A percentile compares a stretch with the other conserved stretches of the same genome.
Evolutionary conservation across 2,113 vertebrate genomes (phyloP).

Genomic region (Mesembrinibis cayennensis): DNA sequence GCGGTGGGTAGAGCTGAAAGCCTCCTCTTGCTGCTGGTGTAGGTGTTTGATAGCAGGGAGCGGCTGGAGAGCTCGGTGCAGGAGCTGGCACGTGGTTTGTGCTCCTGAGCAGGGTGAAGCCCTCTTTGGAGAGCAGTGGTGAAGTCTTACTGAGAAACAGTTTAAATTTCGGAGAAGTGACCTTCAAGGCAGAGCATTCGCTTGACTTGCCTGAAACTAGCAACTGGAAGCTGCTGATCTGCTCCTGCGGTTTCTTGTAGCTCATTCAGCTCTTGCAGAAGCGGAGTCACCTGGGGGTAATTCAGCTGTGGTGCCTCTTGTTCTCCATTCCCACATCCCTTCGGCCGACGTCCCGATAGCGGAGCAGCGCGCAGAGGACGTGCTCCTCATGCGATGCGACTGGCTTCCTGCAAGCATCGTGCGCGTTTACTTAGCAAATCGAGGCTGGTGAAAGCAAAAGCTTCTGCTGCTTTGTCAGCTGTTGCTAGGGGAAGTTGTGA

Average conservation of each 20-base stretch:
- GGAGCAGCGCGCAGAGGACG: fast-evolving
- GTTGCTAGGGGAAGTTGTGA: neutral
- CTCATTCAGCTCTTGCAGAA: neutral
- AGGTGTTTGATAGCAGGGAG: neutral
- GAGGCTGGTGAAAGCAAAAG: neutral
- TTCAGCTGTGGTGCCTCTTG: neutral
- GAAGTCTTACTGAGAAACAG: neutral
- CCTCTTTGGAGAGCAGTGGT: neutral
- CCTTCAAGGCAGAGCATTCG: neutral
- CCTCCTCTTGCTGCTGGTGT: neutral
- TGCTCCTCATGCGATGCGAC: neutral
- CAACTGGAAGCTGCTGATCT: neutral
- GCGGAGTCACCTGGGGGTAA: neutral
- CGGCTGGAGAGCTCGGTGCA: neutral
- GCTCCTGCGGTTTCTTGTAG: neutral
- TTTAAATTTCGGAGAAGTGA: neutral
- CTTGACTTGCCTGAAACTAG: neutral
- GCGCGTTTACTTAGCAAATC: neutral
- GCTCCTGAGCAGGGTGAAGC: neutral
- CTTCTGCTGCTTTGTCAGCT: neutral
- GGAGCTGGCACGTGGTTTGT: no score
- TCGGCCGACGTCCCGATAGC: fast-evolving
- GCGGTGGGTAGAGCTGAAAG: neutral
- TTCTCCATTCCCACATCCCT: neutral
- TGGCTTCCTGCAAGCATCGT: fast-evolving